A percentile compares a stretch with the other conserved stretches of the same genome.
phyloP scores from a whole-genome alignment of 2,113 vertebrate genomes.

The Trichomycterus rosablanca region DNA sequence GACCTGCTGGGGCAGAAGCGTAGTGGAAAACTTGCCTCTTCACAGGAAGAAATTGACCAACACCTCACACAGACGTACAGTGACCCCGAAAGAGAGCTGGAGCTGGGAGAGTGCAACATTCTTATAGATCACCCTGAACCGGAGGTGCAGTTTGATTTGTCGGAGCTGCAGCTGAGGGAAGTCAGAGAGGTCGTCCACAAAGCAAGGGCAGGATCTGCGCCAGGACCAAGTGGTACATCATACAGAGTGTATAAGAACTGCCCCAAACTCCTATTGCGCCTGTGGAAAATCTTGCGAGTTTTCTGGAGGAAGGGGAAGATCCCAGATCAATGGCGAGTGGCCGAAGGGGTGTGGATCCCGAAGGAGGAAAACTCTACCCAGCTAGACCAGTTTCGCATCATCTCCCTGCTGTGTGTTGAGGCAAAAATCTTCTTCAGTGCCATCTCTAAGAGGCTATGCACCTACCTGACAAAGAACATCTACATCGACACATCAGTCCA shows the following conservation, averaged over 20 bases:
- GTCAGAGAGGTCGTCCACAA: not conserved
- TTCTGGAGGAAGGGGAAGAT: slow-evolving; percentile 20
- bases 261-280: not conserved
- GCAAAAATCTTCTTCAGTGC: slow-evolving; percentile 32
- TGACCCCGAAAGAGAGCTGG: not conserved
- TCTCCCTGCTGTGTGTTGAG: slow-evolving; percentile 28
- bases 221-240: not conserved
- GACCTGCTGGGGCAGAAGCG: slow-evolving; percentile 14
- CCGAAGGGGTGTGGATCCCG: slow-evolving; percentile 23
- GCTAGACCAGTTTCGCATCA: slow-evolving; percentile 32
- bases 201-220: not conserved
- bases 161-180: not conserved
- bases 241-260: slow-evolving; percentile 1
- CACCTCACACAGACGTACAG: slow-evolving; percentile 10
- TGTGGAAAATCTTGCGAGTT: not conserved
- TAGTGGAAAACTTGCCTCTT: slow-evolving; percentile 9
- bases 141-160: not conserved
- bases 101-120: not conserved
- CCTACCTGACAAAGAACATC: slow-evolving; percentile 4
- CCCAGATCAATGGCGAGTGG: slow-evolving; percentile 19
- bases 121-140: not conserved
- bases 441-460: slow-evolving; percentile 9
- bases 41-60: slow-evolving; percentile 7
- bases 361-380: not conserved
- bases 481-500: slow-evolving; percentile 12